Evolutionary conservation across 2,888 invertebrate genomes (phyloP).

Genomic region (Bhutanitis thaidina): DNA sequence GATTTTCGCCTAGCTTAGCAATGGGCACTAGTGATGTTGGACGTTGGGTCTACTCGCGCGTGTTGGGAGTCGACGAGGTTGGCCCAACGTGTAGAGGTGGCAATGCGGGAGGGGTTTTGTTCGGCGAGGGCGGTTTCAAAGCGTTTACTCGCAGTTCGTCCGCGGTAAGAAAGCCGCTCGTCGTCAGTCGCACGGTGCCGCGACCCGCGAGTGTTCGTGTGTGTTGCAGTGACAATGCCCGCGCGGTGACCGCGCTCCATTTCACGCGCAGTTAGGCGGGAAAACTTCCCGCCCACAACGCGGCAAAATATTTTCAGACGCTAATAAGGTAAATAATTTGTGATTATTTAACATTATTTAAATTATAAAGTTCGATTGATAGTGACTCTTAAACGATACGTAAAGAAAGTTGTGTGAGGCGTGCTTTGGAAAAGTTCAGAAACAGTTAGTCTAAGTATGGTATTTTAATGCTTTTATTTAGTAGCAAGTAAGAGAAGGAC

Average conservation of each 20-base stretch:
- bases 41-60: neutral
- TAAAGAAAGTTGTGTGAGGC: too few relatives aligned
- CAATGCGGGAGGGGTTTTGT: conserved; percentile 73
- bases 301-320: conserved; percentile 79
- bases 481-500: too few relatives aligned
- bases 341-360: neutral
- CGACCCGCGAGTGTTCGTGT: conserved; percentile 52
- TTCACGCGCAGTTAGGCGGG: conserved; percentile 66
- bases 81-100: conserved; percentile 8
- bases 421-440: too few relatives aligned
- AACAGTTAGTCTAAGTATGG: too few relatives aligned
- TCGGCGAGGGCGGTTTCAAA: conserved; percentile 75
- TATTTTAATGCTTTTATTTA: too few relatives aligned
- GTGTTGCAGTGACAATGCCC: conserved; percentile 51
- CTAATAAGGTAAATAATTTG: conserved; percentile 68
- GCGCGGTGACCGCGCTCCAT: conserved; percentile 71
- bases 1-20: too few relatives aligned
- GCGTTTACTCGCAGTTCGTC: conserved; percentile 50
- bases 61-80: conserved; percentile 15
- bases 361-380: neutral
- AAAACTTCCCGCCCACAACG: conserved; percentile 72
- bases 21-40: conserved; percentile 4
- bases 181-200: conserved; percentile 46
- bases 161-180: conserved; percentile 35
- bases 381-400: too few relatives aligned